These are phyloP conservation scores for Harpalus rufipes DNA, from an alignment of 2,888 invertebrate genomes.

Conservation along the genomic window DNA sequence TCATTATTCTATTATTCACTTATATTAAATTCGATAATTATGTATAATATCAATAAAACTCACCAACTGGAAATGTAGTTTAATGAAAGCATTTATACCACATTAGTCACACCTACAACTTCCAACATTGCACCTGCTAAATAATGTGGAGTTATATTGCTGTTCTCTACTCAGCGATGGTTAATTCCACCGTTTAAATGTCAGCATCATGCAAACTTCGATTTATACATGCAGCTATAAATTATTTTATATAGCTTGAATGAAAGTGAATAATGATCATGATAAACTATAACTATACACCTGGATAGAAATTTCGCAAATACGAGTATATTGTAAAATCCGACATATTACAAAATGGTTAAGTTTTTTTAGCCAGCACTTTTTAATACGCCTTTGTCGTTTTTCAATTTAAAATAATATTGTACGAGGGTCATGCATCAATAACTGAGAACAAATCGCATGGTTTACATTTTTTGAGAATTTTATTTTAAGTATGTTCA, in stretches of 20 bases:
- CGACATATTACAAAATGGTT: too few species aligned
- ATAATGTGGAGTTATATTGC: background rate
- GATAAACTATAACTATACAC: background rate
- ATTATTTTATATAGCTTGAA: background rate
- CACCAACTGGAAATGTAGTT: background rate
- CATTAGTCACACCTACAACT: background rate
- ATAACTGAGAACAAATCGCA: too few species aligned
- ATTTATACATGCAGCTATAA: background rate
- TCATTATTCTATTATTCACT: background rate
- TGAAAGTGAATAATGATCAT: background rate
- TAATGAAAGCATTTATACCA: background rate
- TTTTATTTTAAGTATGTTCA: too few species aligned
- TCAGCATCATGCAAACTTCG: background rate
- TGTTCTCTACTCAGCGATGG: background rate
- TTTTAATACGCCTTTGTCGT: too few species aligned
- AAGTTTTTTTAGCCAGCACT: too few species aligned
- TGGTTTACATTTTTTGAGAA: too few species aligned
- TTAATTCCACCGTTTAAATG: background rate
- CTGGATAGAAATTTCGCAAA: too few species aligned
- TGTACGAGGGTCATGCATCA: too few species aligned
- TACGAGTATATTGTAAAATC: too few species aligned
- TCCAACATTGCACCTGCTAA: background rate
- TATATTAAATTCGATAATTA: background rate
- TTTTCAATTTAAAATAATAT: too few species aligned
- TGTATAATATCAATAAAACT: background rate